Percentiles rank a stretch among this genome's conserved stretches.
These are phyloP conservation scores for Sarcophaga variegata DNA, from an alignment of 2,888 invertebrate genomes.

Conservation along the genomic window DNA sequence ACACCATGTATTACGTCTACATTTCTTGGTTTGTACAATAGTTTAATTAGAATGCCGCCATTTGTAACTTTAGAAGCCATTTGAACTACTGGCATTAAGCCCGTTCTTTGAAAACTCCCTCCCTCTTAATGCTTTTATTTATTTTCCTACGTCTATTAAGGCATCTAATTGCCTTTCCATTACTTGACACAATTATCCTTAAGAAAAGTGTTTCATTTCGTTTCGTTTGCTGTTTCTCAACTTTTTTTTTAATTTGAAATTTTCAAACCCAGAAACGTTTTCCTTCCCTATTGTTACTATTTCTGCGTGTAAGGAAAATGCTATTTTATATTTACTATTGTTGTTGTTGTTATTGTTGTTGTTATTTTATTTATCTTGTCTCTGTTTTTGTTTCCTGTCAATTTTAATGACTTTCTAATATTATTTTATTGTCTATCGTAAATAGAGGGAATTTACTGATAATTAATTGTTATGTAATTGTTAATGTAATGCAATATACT, in stretches of 20 bases:
- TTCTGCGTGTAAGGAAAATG: not conserved
- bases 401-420: slow-evolving; percentile 67
- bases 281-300: not conserved
- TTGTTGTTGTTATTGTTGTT: too few species aligned
- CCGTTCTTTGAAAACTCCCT: not conserved
- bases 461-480: slow-evolving; percentile 66
- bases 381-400: slow-evolving; percentile 44
- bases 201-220: not conserved
- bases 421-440: slow-evolving; percentile 65
- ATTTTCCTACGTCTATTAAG: not conserved
- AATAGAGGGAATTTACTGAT: slow-evolving; percentile 60
- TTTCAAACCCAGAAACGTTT: not conserved
- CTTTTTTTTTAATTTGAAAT: not conserved
- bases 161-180: not conserved
- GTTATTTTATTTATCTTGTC: slow-evolving; percentile 32
- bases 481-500: slow-evolving; percentile 44
- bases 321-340: not conserved
- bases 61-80: not conserved
- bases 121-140: not conserved
- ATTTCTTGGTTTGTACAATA: not conserved
- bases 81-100: not conserved
- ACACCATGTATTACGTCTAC: not conserved
- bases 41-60: not conserved
- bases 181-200: not conserved
- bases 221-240: not conserved